Evolutionary conservation across 2,888 invertebrate species (phyloP), one percentile per base, ranked within the genome.

Genomic region (Pterostichus niger): DNA sequence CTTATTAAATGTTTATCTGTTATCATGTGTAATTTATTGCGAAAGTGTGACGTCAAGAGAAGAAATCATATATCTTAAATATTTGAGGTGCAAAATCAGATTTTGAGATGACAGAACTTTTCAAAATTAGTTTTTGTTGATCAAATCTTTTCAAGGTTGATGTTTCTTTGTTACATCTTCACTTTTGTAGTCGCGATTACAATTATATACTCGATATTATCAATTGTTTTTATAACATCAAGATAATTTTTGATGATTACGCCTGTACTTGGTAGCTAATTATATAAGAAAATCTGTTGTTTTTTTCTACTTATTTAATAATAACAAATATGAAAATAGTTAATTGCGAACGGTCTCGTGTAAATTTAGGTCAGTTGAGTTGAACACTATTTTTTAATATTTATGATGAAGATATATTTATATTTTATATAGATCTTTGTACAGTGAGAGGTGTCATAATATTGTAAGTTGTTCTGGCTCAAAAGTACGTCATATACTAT

Each of bases 351-450:
- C 15, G 17, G 54, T 77, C 54, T 52, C 76, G 54, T 77, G 13
- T 46, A 73, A 33, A 64, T 17, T 64, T 64, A 64, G 64, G 17
- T 35, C n/a, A 3, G 17, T 71, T 71, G n/a, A n/a, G 31, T 40
- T 44, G 35, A 40, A 17, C 52, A 54, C 33, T 77, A 56, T 56
- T 54, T 71, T 77, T 77, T 24, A 77, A 52, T 54, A 56, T 78
- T 78, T 78, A 78, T 54, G 73, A 81, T 64, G 54, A 49, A 79
- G 33, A 80, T 81, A 81, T 81, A 78, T 81, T 49, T 75, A 75
- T 75, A 75, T 75, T 81, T 71, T 81, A 81, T 81, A 81, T 81
- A 71, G 54, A 81, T 71, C 81, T 61, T 68, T 81, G 81, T 81
- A 81, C 81, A 81, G 68, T 59, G 71, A 44, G 35, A 71, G 75